A percentile compares a stretch with the other conserved stretches of the same genome.
These are phyloP conservation scores for Pristionchus japonicus DNA, from an alignment of 2,888 invertebrate genomes.

Conservation along the genomic window DNA sequence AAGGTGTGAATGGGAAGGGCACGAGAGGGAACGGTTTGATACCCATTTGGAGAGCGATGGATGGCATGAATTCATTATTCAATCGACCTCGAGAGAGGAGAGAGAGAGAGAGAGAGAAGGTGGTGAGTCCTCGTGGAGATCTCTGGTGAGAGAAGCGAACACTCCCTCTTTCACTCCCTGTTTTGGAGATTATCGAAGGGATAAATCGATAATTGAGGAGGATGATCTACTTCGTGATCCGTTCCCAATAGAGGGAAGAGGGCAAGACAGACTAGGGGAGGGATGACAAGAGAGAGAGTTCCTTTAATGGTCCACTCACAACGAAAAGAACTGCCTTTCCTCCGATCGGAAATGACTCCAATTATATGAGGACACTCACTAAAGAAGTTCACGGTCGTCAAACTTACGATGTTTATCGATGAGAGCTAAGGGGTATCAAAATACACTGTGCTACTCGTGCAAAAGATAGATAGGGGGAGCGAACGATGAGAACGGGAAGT, in stretches of 20 bases:
- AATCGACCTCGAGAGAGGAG: slow-evolving; percentile 23
- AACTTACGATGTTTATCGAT: slow-evolving; percentile 30
- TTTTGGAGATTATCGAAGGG: background rate
- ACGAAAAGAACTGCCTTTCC: slow-evolving; percentile 29
- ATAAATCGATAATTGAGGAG: slow-evolving; percentile 16
- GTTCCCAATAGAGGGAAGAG: background rate
- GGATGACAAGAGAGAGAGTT: slow-evolving; percentile 15
- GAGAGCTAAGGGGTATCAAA: background rate
- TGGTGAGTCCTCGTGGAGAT: background rate
- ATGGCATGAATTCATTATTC: slow-evolving; percentile 29
- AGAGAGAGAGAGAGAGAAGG: too few species aligned
- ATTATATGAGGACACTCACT: background rate
- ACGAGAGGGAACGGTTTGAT: background rate
- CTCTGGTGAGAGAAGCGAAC: background rate
- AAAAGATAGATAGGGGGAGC: background rate
- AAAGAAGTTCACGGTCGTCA: slow-evolving; percentile 7
- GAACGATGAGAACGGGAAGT: too few species aligned
- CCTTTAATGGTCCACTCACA: background rate
- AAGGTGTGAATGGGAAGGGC: slow-evolving; percentile 18
- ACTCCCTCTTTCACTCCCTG: background rate
- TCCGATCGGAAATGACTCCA: slow-evolving; percentile 29
- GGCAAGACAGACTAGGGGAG: background rate
- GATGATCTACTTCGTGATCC: slow-evolving; percentile 20
- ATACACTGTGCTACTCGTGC: background rate
- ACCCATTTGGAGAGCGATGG: background rate